Percentiles rank a stretch among this genome's conserved stretches.
These are phyloP conservation scores for Catalaphyllia jardinei DNA, from an alignment of 64 coral and sea anemone genomes.

Conservation along the genomic window DNA sequence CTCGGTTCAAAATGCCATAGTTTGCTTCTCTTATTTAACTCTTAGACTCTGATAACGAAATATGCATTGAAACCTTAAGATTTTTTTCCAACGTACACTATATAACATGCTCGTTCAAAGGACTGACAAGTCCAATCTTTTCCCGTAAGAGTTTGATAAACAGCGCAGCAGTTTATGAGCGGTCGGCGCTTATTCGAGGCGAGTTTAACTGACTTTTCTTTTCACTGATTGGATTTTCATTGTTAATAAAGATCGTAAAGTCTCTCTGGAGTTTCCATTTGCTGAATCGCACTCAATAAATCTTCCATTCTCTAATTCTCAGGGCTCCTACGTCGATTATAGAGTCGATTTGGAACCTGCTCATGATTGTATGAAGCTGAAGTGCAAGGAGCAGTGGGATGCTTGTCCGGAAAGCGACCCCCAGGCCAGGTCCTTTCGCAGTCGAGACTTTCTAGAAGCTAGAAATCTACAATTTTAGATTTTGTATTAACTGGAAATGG, in stretches of 20 bases:
- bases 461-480: neutral
- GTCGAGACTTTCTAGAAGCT: neutral
- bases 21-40: neutral
- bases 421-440: neutral
- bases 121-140: neutral
- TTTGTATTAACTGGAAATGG: neutral
- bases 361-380: constrained; percentile 32
- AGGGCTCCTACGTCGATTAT: constrained; percentile 13
- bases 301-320: neutral
- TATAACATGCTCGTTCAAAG: neutral
- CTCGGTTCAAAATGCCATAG: neutral
- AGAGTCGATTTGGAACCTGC: constrained; percentile 16
- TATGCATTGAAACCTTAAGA: neutral
- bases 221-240: neutral
- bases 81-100: neutral
- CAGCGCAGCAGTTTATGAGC: neutral
- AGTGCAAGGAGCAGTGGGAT: constrained; percentile 27
- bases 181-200: neutral
- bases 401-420: neutral
- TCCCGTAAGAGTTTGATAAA: neutral
- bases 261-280: neutral
- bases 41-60: neutral
- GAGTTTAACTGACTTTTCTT: neutral
- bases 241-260: neutral
- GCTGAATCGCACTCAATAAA: neutral